phyloP scores from a whole-genome alignment of 53 echinoderm and acorn worm species.

The Echinometra lucunter region DNA sequence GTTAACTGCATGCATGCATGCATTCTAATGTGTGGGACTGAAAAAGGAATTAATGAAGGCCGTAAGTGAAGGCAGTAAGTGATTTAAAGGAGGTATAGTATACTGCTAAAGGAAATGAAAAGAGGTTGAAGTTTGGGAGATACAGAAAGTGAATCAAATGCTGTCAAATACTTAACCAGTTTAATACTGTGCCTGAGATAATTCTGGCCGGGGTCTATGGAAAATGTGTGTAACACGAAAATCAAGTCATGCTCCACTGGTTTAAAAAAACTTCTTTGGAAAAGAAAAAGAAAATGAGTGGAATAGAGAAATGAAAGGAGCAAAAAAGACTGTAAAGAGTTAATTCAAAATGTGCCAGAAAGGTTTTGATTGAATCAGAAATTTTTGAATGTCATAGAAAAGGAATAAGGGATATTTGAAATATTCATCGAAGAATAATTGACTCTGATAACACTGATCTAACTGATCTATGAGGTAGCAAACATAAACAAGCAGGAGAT shows the following conservation, averaged over 20 bases:
- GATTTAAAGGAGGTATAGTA: neutral
- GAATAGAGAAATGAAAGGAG: neutral
- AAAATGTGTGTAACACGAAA: too few relatives aligned
- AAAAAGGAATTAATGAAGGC: neutral
- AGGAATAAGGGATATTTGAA: too few relatives aligned
- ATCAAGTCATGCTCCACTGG: too few relatives aligned
- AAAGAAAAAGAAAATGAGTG: neutral
- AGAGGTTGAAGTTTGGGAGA: neutral
- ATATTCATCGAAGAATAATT: too few relatives aligned
- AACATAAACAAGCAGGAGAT: too few relatives aligned
- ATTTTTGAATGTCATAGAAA: too few relatives aligned
- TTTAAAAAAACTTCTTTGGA: neutral
- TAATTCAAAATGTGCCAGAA: neutral
- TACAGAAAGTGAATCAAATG: neutral
- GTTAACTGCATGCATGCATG: neutral
- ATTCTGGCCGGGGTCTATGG: too few relatives aligned
- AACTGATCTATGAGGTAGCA: too few relatives aligned
- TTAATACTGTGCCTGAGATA: too few relatives aligned
- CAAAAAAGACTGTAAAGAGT: neutral
- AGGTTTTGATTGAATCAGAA: too few relatives aligned
- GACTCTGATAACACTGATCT: too few relatives aligned
- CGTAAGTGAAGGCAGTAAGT: too few relatives aligned
- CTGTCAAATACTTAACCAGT: neutral
- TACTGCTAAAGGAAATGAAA: neutral
- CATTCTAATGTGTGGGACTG: slow-evolving; percentile 12